Conservation (phyloP, 1,140 invertebrate genomes). For the Babylonia areolata region DNA sequence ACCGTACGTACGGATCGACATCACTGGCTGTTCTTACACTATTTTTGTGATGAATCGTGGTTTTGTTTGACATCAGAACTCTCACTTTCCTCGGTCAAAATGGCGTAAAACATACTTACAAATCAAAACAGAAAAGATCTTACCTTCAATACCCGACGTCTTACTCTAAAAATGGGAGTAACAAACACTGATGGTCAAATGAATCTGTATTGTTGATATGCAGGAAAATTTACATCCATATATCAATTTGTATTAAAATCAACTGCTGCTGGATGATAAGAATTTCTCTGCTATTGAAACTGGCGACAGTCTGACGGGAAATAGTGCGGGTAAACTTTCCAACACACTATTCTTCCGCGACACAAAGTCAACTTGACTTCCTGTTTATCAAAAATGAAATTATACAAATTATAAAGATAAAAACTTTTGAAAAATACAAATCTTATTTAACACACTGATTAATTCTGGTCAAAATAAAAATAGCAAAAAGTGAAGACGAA, state of each 20-base stretch:
- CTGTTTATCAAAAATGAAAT: conserved; percentile 29
- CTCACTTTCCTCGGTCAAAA: conserved; percentile 24
- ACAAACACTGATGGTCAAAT: background rate
- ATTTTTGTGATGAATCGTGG: too few relatives aligned
- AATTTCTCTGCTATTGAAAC: conserved; percentile 64
- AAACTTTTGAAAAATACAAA: too few relatives aligned
- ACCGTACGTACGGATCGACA: too few relatives aligned
- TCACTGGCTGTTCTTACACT: too few relatives aligned
- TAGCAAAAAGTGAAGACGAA: background rate
- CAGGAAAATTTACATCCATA: conserved; percentile 43
- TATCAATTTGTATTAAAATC: conserved; percentile 45
- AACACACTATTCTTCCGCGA: conserved; percentile 42
- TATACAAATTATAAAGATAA: too few relatives aligned
- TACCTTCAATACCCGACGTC: conserved; percentile 33
- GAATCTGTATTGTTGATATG: conserved; percentile 23
- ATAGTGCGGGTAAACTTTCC: conserved; percentile 41
- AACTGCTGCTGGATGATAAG: conserved; percentile 36
- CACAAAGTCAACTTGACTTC: conserved; percentile 33
- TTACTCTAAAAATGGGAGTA: background rate
- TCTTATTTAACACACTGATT: too few relatives aligned
- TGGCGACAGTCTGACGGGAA: conserved; percentile 70
- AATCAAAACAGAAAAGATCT: conserved; percentile 35
- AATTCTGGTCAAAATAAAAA: too few relatives aligned
- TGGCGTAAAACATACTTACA: conserved; percentile 31
- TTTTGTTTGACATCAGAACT: too few relatives aligned